Evolutionary conservation across 64 coral and sea anemone genomes (phyloP).

Genomic region (Acropora tenuis): DNA sequence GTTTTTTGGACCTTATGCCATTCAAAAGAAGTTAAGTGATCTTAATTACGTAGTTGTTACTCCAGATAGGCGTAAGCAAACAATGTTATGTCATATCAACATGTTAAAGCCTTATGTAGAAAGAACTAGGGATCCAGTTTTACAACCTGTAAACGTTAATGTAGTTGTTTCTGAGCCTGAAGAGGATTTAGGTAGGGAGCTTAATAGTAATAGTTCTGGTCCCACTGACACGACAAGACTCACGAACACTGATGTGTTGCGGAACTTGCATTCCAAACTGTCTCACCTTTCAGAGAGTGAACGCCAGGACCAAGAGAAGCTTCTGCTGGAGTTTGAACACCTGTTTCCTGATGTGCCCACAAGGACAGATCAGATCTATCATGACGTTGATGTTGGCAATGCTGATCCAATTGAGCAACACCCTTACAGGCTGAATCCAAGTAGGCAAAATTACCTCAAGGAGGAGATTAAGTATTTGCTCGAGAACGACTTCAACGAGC

Average conservation of each 20-base stretch:
- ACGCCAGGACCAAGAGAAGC: constrained; percentile 4
- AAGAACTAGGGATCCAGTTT: not conserved
- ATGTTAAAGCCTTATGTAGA: constrained; percentile 51
- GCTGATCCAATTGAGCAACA: constrained; percentile 57
- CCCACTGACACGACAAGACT: constrained; percentile 23
- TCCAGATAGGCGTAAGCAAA: constrained; percentile 45
- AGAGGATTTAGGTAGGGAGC: not conserved
- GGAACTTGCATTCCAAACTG: constrained; percentile 36
- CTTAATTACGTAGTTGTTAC: not conserved
- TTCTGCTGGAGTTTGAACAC: constrained; percentile 22
- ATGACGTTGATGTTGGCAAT: constrained; percentile 54
- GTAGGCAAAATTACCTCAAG: no score
- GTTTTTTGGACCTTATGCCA: not conserved
- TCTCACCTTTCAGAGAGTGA: constrained; percentile 8
- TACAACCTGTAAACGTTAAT: not conserved
- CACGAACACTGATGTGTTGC: constrained; percentile 34
- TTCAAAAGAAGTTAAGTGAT: constrained; percentile 54
- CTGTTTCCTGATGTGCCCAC: constrained; percentile 52
- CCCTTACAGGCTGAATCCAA: not conserved
- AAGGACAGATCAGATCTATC: constrained; percentile 17
- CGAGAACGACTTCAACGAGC: no score
- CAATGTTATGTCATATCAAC: not conserved
- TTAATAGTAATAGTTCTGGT: not conserved
- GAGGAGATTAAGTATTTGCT: no score
- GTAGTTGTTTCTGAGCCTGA: not conserved